Evolutionary conservation across 2,888 invertebrate species (phyloP).

Genomic region (Rambutsinella grinnellia): DNA sequence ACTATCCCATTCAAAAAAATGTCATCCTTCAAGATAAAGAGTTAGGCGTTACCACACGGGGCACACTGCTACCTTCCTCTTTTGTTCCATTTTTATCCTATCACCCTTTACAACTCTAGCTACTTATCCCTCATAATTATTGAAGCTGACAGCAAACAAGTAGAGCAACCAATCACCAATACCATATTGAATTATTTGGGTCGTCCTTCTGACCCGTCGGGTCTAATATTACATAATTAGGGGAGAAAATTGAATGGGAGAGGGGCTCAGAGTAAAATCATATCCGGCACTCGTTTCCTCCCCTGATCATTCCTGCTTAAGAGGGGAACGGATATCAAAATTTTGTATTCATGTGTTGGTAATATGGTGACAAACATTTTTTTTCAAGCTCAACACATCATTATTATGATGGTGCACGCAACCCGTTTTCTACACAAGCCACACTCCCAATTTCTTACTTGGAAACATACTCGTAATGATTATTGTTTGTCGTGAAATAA

Average conservation of each 20-base stretch:
- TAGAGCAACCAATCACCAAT: neutral
- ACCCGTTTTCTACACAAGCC: neutral
- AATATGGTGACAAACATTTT: neutral
- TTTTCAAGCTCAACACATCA: neutral
- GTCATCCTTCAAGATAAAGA: no score
- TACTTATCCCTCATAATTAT: no score
- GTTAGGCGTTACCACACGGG: no score
- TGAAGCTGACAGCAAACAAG: no score
- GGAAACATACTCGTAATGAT: neutral
- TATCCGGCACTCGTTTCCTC: neutral
- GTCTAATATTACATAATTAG: neutral
- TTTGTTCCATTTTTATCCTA: no score
- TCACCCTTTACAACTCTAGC: no score
- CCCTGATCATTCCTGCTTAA: no score
- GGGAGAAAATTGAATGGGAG: neutral
- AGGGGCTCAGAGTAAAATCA: neutral
- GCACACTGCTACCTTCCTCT: no score
- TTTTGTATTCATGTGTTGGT: neutral
- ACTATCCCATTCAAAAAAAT: no score
- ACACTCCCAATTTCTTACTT: neutral
- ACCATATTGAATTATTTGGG: neutral
- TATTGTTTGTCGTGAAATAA: no score
- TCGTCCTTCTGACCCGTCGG: neutral
- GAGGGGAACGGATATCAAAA: neutral
- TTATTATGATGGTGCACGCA: slow-evolving; percentile 16